Base-by-base conservation (phyloP, 2,888 invertebrate species). In the Cyrtodaria siliqua region DNA sequence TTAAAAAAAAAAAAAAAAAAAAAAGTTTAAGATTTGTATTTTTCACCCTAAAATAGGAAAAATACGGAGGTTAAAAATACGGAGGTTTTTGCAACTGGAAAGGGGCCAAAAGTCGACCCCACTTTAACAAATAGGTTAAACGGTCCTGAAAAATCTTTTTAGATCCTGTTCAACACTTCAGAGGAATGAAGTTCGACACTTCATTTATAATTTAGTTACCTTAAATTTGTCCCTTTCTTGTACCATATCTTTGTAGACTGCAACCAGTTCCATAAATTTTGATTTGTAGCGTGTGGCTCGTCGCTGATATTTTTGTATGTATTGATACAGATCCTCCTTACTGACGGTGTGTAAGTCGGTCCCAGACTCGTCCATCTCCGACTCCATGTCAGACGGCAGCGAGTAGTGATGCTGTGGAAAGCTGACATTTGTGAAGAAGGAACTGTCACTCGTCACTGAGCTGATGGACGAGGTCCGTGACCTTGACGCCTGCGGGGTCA, bases 161-260 rank as follows among this genome's bases (percentile, higher is more conserved):
- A n/a, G n/a, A n/a, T n/a, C n/a, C n/a, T n/a, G n/a, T n/a, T n/a
- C n/a, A n/a, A n/a, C n/a, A n/a, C n/a, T n/a, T n/a, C n/a, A n/a
- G n/a, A n/a, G n/a, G n/a, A n/a, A n/a, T n/a, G n/a, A n/a, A n/a
- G n/a, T n/a, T n/a, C n/a, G n/a, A n/a, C n/a, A n/a, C n/a, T n/a
- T n/a, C n/a, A n/a, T n/a, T n/a, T n/a, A n/a, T n/a, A n/a, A n/a
- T n/a, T n/a, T n/a, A n/a, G n/a, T 12, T 74, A 89, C 89, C 87
- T 89, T 90, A 26, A 89, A 77, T 55, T 90, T 90, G 56, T 90
- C 89, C 67, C 87, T 83, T 61, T 90, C 90, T 63, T 85, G 86
- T 2, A 86, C 55, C 73, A 87, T 80, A 38, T 90, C 90, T 60
- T 89, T 88, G 66, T 89, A 90, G 6, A 86, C 83, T 33, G 85